A percentile compares a stretch with the other conserved stretches of the same genome.
Evolutionary conservation across 1,140 invertebrate genomes (phyloP).

Genomic region (Tyrophagus putrescentiae): DNA sequence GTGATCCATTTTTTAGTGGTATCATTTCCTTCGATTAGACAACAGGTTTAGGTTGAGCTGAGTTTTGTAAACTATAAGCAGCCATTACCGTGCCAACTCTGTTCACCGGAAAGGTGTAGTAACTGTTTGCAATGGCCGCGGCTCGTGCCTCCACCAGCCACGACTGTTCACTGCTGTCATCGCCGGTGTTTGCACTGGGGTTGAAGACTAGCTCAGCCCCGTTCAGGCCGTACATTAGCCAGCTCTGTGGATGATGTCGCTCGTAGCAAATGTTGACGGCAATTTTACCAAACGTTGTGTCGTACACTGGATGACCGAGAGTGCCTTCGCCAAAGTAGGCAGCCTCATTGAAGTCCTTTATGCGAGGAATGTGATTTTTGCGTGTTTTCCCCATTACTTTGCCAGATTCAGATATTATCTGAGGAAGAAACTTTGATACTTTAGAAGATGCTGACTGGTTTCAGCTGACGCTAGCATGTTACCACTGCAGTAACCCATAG

Average conservation of each 20-base stretch:
- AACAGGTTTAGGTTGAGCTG: no score
- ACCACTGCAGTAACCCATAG: slow-evolving; percentile 81
- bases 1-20: no score
- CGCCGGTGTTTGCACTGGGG: slow-evolving; percentile 80
- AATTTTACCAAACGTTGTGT: slow-evolving; percentile 53
- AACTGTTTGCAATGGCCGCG: slow-evolving; percentile 93
- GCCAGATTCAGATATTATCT: slow-evolving; percentile 70
- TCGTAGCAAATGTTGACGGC: slow-evolving; percentile 97
- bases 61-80: no score
- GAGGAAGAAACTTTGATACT: no score
- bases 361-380: slow-evolving; percentile 95
- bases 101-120: slow-evolving; percentile 87
- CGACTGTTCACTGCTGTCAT: slow-evolving; percentile 74
- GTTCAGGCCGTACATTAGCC: slow-evolving; percentile 91
- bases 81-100: slow-evolving; percentile 76
- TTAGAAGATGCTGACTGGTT: no score
- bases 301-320: slow-evolving; percentile 81
- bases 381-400: slow-evolving; percentile 79
- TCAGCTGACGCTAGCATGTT: slow-evolving; percentile 88
- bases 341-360: slow-evolving; percentile 91
- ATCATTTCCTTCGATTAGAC: no score
- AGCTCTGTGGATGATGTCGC: slow-evolving; percentile 91
- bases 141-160: slow-evolving; percentile 91
- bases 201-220: slow-evolving; percentile 52
- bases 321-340: slow-evolving; percentile 95